phyloP scores from a whole-genome alignment of 2,888 invertebrate genomes.

The Lacanobia oleracea region DNA sequence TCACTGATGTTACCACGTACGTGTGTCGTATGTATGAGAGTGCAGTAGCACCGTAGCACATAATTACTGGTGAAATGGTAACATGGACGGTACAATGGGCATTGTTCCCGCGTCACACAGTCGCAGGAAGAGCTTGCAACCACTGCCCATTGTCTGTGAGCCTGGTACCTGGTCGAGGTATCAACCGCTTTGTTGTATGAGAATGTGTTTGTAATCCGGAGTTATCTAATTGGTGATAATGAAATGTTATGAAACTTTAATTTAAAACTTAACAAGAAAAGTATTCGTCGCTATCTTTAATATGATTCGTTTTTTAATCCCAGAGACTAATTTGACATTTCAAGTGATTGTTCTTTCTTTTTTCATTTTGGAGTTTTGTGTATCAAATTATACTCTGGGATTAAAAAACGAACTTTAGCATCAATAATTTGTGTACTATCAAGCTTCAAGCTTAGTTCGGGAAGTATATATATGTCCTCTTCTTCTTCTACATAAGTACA shows the following conservation, averaged over 20 bases:
- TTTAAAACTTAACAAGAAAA: neutral
- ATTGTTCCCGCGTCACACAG: constrained; percentile 78
- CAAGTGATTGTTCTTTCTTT: no score
- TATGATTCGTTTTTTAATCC: no score
- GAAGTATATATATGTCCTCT: no score
- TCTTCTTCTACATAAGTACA: no score
- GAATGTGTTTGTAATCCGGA: constrained; percentile 55
- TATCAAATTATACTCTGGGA: no score
- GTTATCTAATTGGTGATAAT: constrained; percentile 47
- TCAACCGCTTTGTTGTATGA: constrained; percentile 49
- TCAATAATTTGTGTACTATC: neutral
- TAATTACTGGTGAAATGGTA: constrained; percentile 85
- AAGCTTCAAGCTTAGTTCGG: no score
- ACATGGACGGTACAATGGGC: constrained; percentile 79
- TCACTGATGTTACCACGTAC: constrained; percentile 45
- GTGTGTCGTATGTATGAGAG: constrained; percentile 55
- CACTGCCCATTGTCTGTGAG: constrained; percentile 78
- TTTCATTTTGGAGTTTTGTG: no score
- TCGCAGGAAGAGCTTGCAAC: constrained; percentile 72
- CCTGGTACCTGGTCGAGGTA: constrained; percentile 70
- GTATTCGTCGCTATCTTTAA: neutral
- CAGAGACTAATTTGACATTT: no score
- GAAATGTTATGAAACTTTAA: constrained; percentile 32
- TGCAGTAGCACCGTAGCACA: constrained; percentile 69
- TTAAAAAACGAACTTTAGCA: no score